These are phyloP conservation scores for Drosophila infuscata DNA, from an alignment of 2,888 invertebrate genomes.

Conservation along the genomic window DNA sequence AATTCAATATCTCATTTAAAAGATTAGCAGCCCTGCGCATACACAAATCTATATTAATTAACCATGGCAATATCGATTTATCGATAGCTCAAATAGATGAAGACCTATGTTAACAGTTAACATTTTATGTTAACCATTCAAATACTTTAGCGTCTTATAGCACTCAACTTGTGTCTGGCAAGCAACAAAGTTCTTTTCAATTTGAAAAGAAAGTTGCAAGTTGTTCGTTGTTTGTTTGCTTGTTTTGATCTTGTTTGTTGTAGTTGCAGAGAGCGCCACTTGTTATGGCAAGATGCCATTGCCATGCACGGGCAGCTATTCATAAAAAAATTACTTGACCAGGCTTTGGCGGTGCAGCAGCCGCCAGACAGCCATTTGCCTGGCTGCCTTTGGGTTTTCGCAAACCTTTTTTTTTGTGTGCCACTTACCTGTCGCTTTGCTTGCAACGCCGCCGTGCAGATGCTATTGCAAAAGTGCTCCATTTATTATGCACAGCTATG, in stretches of 20 bases:
- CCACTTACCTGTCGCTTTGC: conserved; percentile 68
- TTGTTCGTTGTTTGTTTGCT: conserved; percentile 19
- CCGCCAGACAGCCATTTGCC: conserved; percentile 51
- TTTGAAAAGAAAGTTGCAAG: conserved; percentile 36
- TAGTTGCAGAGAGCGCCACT: conserved; percentile 62
- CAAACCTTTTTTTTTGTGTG: conserved; percentile 53
- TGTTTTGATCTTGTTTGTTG: conserved; percentile 29
- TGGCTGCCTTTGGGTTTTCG: conserved; percentile 42
- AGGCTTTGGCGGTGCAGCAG: conserved; percentile 16
- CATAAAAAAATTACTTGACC: conserved; percentile 34
- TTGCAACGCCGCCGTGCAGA: conserved; percentile 37
- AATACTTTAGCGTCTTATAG: neutral
- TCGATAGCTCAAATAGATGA: too few relatives aligned
- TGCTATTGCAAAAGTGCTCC: conserved; percentile 62
- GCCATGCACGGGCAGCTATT: conserved; percentile 21
- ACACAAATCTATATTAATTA: neutral
- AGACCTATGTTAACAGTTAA: neutral
- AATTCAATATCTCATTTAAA: neutral
- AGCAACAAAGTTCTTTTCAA: neutral
- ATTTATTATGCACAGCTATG: conserved; percentile 73
- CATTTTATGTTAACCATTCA: conserved; percentile 9
- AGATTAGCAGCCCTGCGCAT: neutral
- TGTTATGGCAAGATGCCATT: conserved; percentile 42
- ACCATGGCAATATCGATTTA: neutral
- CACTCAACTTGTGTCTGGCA: conserved; percentile 27